phyloP scores from a whole-genome alignment of 2,113 vertebrate genomes.

The Hippocampus comes region DNA sequence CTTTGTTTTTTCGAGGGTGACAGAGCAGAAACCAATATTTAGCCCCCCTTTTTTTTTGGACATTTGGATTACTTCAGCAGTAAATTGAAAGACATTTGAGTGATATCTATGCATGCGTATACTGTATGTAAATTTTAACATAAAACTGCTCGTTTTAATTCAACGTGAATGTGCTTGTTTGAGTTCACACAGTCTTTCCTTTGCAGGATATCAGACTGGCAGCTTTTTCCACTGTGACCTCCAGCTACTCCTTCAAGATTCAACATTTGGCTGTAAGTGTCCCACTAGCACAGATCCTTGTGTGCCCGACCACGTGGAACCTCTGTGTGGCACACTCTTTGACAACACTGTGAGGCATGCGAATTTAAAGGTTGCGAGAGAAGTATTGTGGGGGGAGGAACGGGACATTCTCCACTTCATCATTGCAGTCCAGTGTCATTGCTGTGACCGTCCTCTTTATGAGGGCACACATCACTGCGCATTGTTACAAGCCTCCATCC shows the following conservation, averaged over 20 bases:
- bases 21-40: constrained; percentile 34
- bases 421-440: constrained; percentile 36
- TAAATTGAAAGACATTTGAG: not conserved
- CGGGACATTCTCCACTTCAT: constrained; percentile 29
- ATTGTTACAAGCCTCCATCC: constrained; percentile 41
- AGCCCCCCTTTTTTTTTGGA: not conserved
- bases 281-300: not conserved
- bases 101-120: not conserved
- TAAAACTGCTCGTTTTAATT: not conserved
- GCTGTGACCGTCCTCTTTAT: constrained; percentile 44
- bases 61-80: not conserved
- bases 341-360: constrained; percentile 5
- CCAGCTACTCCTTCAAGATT: constrained; percentile 38
- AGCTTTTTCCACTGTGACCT: constrained; percentile 45
- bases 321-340: not conserved
- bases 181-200: constrained; percentile 28
- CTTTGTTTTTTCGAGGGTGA: constrained; percentile 30
- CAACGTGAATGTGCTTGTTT: not conserved
- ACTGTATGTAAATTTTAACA: not conserved
- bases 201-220: constrained; percentile 50
- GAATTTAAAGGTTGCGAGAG: constrained; percentile 17
- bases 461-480: constrained; percentile 53
- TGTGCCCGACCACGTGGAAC: constrained; percentile 4
- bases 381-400: constrained; percentile 3
- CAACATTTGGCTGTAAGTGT: constrained; percentile 64